These are phyloP conservation scores for Neoaliturus tenellus DNA, from an alignment of 2,888 invertebrate species.

Conservation along the genomic window DNA sequence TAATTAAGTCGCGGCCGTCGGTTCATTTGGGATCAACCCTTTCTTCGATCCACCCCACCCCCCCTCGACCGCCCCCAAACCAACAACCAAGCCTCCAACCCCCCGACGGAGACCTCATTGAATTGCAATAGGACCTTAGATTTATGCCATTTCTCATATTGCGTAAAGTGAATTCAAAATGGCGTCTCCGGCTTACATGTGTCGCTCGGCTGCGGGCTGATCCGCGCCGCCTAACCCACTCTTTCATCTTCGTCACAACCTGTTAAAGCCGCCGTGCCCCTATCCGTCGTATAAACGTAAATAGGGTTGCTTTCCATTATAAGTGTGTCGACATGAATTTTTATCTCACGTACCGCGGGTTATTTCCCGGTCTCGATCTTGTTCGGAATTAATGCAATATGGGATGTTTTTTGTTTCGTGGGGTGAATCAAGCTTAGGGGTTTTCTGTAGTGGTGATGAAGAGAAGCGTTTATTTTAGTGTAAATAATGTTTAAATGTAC, in stretches of 20 bases:
- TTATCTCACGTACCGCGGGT: slow-evolving; percentile 36
- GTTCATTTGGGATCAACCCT: slow-evolving; percentile 48
- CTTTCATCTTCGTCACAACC: slow-evolving; percentile 51
- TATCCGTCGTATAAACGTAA: slow-evolving; percentile 38
- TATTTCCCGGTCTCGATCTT: neutral
- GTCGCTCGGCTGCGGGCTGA: slow-evolving; percentile 37
- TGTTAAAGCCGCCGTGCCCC: slow-evolving; percentile 21
- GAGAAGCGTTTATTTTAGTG: no score
- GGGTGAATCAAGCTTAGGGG: no score
- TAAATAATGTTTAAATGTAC: no score
- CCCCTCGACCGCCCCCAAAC: neutral
- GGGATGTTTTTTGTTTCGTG: no score
- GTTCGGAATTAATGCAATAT: neutral
- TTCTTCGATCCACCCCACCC: slow-evolving; percentile 39
- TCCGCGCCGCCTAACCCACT: slow-evolving; percentile 38
- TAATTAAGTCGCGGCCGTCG: slow-evolving; percentile 44
- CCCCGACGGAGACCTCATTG: slow-evolving; percentile 43
- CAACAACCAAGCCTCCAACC: no score
- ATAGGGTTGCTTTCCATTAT: slow-evolving; percentile 45
- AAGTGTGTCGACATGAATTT: slow-evolving; percentile 33
- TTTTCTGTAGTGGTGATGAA: no score
- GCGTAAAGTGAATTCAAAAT: slow-evolving; percentile 58
- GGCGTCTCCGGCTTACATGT: slow-evolving; percentile 50
- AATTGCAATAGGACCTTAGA: slow-evolving; percentile 57
- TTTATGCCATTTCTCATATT: slow-evolving; percentile 59